Evolutionary conservation across 2,888 invertebrate species (phyloP).

Genomic region (Lithosia quadra): DNA sequence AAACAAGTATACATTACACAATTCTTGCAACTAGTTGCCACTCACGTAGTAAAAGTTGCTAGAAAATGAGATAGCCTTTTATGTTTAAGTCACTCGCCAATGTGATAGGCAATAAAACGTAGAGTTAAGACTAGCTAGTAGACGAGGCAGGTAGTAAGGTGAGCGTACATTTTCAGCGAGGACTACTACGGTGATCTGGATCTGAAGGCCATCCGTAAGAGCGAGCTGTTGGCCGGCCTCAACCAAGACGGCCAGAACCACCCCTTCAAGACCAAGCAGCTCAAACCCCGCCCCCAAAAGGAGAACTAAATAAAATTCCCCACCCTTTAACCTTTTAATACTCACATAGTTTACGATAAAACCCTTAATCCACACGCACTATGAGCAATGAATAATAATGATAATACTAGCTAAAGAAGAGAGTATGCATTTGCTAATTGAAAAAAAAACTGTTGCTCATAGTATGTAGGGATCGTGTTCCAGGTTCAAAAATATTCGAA

Average conservation of each 20-base stretch:
- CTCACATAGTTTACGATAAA: slow-evolving; percentile 74
- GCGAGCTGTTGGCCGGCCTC: slow-evolving; percentile 94
- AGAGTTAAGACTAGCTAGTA: slow-evolving; percentile 66
- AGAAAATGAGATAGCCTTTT: slow-evolving; percentile 71
- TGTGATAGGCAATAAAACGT: slow-evolving; percentile 52
- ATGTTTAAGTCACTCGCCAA: slow-evolving; percentile 47
- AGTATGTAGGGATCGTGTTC: slow-evolving; percentile 70
- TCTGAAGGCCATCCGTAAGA: slow-evolving; percentile 97
- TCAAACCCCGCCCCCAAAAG: slow-evolving; percentile 87
- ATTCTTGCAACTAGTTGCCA: slow-evolving; percentile 70
- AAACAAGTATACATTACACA: slow-evolving; percentile 80
- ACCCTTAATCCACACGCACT: slow-evolving; percentile 66
- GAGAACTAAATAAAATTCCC: slow-evolving; percentile 75
- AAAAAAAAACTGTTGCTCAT: slow-evolving; percentile 59
- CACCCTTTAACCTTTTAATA: slow-evolving; percentile 77
- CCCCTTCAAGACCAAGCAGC: slow-evolving; percentile 77
- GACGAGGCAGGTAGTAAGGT: slow-evolving; percentile 82
- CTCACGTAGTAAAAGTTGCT: slow-evolving; percentile 75
- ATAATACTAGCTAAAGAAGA: slow-evolving; percentile 49
- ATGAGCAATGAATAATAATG: slow-evolving; percentile 55
- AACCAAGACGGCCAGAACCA: slow-evolving; percentile 87
- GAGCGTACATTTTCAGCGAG: slow-evolving; percentile 92
- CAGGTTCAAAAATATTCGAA: slow-evolving; percentile 76
- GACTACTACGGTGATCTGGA: slow-evolving; percentile 98
- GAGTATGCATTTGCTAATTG: slow-evolving; percentile 34